Evolutionary conservation across 2,888 invertebrate genomes (phyloP), one percentile per base, ranked within the genome.

Genomic region (Deilephila porcellus): DNA sequence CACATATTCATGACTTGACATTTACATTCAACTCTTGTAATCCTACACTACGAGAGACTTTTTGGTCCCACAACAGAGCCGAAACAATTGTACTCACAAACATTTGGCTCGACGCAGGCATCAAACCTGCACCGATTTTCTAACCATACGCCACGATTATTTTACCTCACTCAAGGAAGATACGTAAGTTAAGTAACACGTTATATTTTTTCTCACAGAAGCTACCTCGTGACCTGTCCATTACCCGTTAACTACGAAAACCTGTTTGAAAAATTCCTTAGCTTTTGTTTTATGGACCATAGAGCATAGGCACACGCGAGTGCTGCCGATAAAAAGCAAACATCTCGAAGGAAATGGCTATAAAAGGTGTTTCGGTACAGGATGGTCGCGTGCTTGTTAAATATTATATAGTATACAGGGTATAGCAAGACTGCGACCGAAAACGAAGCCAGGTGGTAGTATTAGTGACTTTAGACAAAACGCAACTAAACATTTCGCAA

Each of bases 281-380:
- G 63, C 77, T 81, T 77, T 81, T 81, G 79, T 81, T 81, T 78
- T 70, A 80, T 75, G 72, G 60, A 34, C 67, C 60, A 29, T 60
- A 74, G 53, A 72, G 25, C 70, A 74, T 56, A 73, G 64, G 45
- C 45, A 17, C 20, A 25, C 25, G 45, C 25, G 45, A 45, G 20
- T 1, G 37, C 3, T 67, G 45, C 25, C 1, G 25, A 25, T 20
- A 37, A 64, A 19, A 32, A 19, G 14, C 45, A 45, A 34, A 64
- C 19, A 37, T 4, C 19, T 11, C 8, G 34, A 37, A 20, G 45
- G 14, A 45, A 45, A 45, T 45, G 45, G 3, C 45, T 45, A 45
- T 45, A 45, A 3, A 45, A 45, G 14, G 45, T 45, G 45, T 45
- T 45, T 45, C 11, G 45, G 14, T 45, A 45, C 45, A 45, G 45